phyloP scores from a whole-genome alignment of 2,888 invertebrate genomes.

The Elysia crispata region DNA sequence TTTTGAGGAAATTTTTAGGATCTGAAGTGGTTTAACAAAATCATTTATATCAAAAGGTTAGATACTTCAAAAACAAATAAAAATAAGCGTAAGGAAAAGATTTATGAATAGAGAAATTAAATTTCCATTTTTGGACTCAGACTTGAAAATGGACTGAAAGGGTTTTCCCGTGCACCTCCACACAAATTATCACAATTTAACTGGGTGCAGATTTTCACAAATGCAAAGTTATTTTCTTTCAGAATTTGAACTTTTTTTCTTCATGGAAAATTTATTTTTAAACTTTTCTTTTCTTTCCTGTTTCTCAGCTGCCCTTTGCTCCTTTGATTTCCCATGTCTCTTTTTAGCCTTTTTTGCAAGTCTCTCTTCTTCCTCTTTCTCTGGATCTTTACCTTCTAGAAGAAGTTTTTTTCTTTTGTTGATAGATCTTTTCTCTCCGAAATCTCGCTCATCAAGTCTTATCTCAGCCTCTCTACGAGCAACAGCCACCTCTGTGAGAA shows the following conservation, averaged over 20 bases:
- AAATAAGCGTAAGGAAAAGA: too few relatives aligned
- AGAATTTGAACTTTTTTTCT: conserved; percentile 24
- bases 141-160: too few relatives aligned
- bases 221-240: too few relatives aligned
- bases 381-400: conserved; percentile 80
- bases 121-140: too few relatives aligned
- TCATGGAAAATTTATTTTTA: conserved; percentile 47
- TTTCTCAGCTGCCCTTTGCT: conserved; percentile 42
- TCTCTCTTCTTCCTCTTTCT: conserved; percentile 44
- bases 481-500: conserved; percentile 94
- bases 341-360: conserved; percentile 35
- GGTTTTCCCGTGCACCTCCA: too few relatives aligned
- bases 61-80: too few relatives aligned
- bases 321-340: conserved; percentile 36
- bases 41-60: too few relatives aligned
- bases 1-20: too few relatives aligned
- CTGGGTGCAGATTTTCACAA: too few relatives aligned
- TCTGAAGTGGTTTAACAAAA: too few relatives aligned
- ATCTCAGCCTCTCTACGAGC: conserved; percentile 95
- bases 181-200: too few relatives aligned
- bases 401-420: conserved; percentile 93
- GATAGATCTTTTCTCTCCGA: conserved; percentile 90
- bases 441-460: conserved; percentile 91
- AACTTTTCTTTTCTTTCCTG: conserved; percentile 43
- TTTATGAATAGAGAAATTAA: too few relatives aligned